Evolutionary conservation across 2,888 invertebrate species (phyloP), one percentile per base, ranked within the genome.

Genomic region (Cordylochernes scorpioides): DNA sequence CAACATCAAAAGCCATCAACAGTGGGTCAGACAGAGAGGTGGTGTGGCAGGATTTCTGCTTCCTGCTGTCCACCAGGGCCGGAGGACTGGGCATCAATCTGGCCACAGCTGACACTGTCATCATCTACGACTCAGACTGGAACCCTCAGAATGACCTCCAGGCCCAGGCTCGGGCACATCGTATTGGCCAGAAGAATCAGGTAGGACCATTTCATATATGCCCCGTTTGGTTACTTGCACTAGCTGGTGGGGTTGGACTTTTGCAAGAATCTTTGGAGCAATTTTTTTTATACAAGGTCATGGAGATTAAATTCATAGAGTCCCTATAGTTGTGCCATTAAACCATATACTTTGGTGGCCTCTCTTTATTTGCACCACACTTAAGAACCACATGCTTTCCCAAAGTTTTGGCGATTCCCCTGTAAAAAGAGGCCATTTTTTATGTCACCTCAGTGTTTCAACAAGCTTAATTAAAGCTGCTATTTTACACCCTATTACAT

Each of bases 51-150:
- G 94, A 97, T 54, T 97, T 97, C 54, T 91, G 91, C 52, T 97
- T 97, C 49, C 59, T 97, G 24, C 54, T 97, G 22, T 94, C 94
- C 0, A 97, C 97, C 0, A 63, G 91, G 44, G 94, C 94, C 18
- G 97, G 91, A 30, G 94, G 94, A 10, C 61, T 94, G 36, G 94
- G 94, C 35, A 88, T 94, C 39, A 97, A 97, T 58, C 62, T 97
- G 43, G 88, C 94, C 10, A 94, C 94, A 3, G 94, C 94, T 2
- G 94, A 97, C 51, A 94, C 94, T 36, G 94, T 97, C 15, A 86
- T 97, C 42, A 97, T 97, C 43, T 97, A 91, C 53, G 97, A 97
- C 57, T 86, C 86, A 3, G 94, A 97, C 58, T 97, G 94, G 94
- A 97, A 97, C 63, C 97, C 94, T 2, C 94, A 97, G 54, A 97